Evolutionary conservation across 2,888 invertebrate species (phyloP).

Genomic region (Ormia ochracea): DNA sequence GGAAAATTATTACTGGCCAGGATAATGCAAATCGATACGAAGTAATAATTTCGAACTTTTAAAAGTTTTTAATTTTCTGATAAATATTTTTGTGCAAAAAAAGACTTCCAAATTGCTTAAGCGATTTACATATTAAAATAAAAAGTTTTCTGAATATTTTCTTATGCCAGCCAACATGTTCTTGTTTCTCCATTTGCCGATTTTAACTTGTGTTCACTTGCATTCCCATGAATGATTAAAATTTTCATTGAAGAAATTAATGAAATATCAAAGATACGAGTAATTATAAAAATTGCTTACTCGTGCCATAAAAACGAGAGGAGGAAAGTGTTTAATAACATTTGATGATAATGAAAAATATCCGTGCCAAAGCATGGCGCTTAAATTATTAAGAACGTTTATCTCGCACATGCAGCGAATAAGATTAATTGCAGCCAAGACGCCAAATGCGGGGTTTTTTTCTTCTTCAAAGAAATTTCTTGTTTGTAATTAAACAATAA

Average conservation of each 20-base stretch:
- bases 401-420: conserved; percentile 46
- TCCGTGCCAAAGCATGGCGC: conserved; percentile 56
- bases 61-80: background rate
- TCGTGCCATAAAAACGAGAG: background rate
- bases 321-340: conserved; percentile 22
- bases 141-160: too few species aligned
- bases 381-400: conserved; percentile 54
- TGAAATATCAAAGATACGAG: conserved; percentile 34
- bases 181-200: too few species aligned
- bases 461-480: background rate
- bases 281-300: conserved; percentile 26
- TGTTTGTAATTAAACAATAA: conserved; percentile 29
- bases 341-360: conserved; percentile 53
- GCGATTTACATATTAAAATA: too few species aligned
- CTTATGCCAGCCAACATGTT: too few species aligned
- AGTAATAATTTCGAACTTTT: background rate
- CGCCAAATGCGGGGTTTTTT: background rate
- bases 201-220: background rate
- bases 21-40: background rate
- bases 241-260: conserved; percentile 43
- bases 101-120: too few species aligned
- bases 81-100: background rate
- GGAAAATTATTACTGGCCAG: background rate
- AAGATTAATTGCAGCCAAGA: conserved; percentile 55
- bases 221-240: conserved; percentile 2